Evolutionary conservation across 1,140 invertebrate species (phyloP), one percentile per base, ranked within the genome.

Genomic region (Drosophila arizonae): DNA sequence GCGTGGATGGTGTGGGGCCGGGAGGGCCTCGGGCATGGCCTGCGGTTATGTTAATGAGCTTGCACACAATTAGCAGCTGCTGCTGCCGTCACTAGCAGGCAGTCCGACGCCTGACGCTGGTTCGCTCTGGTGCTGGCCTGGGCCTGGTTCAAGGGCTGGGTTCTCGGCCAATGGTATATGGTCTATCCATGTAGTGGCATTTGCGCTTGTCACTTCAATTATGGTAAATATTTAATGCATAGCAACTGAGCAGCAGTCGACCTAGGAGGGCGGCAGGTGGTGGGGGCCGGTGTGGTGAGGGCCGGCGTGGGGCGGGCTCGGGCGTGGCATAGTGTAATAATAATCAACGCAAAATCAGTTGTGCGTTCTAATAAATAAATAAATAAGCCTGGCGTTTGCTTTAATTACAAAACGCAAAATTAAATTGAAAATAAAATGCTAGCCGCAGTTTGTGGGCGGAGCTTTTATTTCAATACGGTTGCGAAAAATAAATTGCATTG

Each of bases 41-140:
- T 89, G 84, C 80, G 84, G 84, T 88, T 88, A 88, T 88, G 84
- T 89, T 88, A 88, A 88, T 88, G 84, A 88, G 84, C 84, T 88
- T 88, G 84, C 79, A 88, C 84, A 88, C 84, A 88, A 88, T 88
- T 88, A 88, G 84, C 84, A 88, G 84, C 84, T 88, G 84, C 84
- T 88, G 84, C 84, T 80, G 84, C 79, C 63, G 81, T 65, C 70
- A 66, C 63, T 63, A 68, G 51, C 62, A 58, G 55, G 61, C 65
- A 48, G 61, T 43, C 24, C 30, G 15, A 10, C 26, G 50, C 41
- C 57, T 36, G 50, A 17, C n/a, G 21, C 39, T 30, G 30, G 17
- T 10, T 10, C 10, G 63, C 30, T 39, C 45, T 41, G 46, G 1
- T 39, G n/a, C 21, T 33, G 2, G 30, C 30, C 21, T 50, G 56